A percentile compares a stretch with the other conserved stretches of the same genome.
These are phyloP conservation scores for Grammomys surdaster DNA, from an alignment of 2,113 vertebrate genomes.

Conservation along the genomic window DNA sequence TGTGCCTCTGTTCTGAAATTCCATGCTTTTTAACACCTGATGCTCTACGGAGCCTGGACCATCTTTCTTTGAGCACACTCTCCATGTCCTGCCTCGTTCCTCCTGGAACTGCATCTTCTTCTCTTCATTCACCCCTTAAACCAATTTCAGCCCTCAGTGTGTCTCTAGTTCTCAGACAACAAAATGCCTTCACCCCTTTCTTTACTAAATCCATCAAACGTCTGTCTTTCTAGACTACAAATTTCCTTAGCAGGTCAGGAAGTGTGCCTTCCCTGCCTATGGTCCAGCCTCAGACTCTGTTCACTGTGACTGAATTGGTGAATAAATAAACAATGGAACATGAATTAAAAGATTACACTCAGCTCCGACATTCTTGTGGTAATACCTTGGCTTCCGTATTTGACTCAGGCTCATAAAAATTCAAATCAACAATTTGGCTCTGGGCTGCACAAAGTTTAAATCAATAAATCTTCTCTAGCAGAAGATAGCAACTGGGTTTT, in stretches of 20 bases:
- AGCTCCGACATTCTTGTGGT: background rate
- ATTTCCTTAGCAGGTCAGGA: background rate
- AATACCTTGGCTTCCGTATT: background rate
- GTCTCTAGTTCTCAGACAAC: background rate
- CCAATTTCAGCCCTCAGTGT: background rate
- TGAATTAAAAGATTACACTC: background rate
- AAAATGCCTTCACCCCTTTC: background rate
- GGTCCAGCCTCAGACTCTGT: background rate
- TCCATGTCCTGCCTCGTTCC: background rate
- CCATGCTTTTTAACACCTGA: background rate
- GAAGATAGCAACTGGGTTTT: background rate
- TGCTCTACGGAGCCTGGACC: background rate
- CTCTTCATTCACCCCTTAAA: background rate
- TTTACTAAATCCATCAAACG: background rate
- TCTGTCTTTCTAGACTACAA: background rate
- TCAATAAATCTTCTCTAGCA: background rate
- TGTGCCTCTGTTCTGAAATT: background rate
- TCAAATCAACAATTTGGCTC: slow-evolving; percentile 25
- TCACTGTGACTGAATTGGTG: background rate
- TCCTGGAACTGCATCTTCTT: background rate
- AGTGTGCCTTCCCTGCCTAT: background rate
- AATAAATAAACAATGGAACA: background rate
- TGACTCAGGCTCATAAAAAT: background rate
- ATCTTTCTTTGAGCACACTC: background rate
- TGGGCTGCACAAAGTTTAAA: background rate